Conservation (phyloP, 2,113 vertebrate species). For the Nerophis ophidion region DNA sequence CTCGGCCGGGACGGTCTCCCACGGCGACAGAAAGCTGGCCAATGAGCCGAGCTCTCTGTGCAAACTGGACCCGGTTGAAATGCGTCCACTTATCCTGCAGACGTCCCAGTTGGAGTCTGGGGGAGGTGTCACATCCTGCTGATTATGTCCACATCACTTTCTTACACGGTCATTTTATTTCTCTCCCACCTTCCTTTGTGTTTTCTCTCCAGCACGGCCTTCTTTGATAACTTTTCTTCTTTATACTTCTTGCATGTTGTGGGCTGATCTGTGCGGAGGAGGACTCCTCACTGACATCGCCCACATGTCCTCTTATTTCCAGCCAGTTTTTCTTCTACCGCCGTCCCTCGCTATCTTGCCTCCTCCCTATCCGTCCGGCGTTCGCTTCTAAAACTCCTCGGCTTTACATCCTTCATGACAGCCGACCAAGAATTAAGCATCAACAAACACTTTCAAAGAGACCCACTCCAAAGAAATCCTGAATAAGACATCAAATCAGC, state of each 20-base stretch:
- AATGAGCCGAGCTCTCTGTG: conserved; percentile 34
- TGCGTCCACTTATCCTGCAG: no score
- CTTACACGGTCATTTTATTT: not conserved
- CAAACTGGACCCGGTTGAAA: conserved; percentile 51
- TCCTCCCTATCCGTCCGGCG: conserved; percentile 25
- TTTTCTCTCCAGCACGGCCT: not conserved
- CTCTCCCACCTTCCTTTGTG: not conserved
- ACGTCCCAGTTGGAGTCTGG: conserved; percentile 17
- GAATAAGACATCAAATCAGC: conserved; percentile 47
- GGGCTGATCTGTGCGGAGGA: not conserved
- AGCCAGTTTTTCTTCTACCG: conserved; percentile 7
- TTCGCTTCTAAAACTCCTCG: conserved; percentile 21
- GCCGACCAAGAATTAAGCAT: conserved; percentile 27
- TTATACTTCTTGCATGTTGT: conserved; percentile 8
- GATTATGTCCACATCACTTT: conserved; percentile 5
- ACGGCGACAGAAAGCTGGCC: conserved; percentile 31
- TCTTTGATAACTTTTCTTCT: conserved; percentile 10
- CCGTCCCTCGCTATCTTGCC: conserved; percentile 21
- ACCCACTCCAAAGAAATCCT: conserved; percentile 26
- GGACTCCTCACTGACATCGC: conserved; percentile 5
- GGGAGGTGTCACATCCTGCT: conserved; percentile 34
- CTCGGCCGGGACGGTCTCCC: conserved; percentile 43
- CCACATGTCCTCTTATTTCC: conserved; percentile 20
- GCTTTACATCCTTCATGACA: conserved; percentile 27
- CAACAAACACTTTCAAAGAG: conserved; percentile 50